These are phyloP conservation scores for Tetragonula clypearis DNA, from an alignment of 1,140 invertebrate species.

Conservation along the genomic window DNA sequence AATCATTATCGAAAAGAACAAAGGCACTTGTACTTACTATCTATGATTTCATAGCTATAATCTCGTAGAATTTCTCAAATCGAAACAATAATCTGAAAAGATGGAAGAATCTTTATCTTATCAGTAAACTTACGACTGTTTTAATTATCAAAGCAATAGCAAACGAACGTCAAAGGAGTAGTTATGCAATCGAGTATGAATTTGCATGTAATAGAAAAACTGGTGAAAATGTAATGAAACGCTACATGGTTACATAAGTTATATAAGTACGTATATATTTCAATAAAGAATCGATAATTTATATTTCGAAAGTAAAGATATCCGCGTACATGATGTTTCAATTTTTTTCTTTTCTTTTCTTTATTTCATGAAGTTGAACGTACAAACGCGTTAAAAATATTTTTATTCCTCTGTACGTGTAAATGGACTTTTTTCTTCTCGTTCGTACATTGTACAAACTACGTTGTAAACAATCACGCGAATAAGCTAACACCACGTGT, in stretches of 20 bases:
- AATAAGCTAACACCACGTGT: not conserved
- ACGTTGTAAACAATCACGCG: not conserved
- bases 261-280: not conserved
- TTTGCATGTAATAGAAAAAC: not conserved
- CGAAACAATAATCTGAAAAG: not conserved
- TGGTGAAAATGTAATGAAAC: constrained; percentile 35
- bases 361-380: no score
- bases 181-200: not conserved
- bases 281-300: not conserved
- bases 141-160: not conserved
- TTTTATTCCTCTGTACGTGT: not conserved
- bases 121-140: not conserved
- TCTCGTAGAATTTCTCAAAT: not conserved
- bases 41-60: not conserved
- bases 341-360: no score
- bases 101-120: not conserved
- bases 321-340: no score
- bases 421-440: no score
- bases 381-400: no score
- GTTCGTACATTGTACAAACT: not conserved
- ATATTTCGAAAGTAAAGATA: not conserved
- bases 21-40: not conserved
- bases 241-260: constrained; percentile 53
- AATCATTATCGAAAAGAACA: not conserved
- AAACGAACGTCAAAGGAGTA: not conserved